phyloP scores from a whole-genome alignment of 2,888 invertebrate genomes.

The Periphyllus acericola region DNA sequence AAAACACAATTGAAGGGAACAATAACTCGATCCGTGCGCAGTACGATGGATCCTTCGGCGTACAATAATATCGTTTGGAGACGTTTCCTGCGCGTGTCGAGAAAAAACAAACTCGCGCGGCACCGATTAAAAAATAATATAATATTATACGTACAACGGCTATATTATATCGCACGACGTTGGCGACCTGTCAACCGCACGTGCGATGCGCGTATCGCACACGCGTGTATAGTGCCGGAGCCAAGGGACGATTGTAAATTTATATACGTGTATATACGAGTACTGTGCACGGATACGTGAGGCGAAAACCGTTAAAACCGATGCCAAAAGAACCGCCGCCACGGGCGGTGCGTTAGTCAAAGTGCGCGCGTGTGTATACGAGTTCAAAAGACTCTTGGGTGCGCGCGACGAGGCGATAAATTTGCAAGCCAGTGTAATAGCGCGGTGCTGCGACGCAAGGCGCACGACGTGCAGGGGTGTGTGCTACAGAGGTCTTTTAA shows the following conservation, averaged over 20 bases:
- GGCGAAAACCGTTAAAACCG: not conserved
- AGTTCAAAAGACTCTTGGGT: constrained; percentile 20
- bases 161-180: not conserved
- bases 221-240: not conserved
- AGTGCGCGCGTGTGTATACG: not conserved
- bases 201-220: not conserved
- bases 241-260: not conserved
- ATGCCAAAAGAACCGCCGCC: constrained; percentile 18
- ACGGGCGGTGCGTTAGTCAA: constrained; percentile 28
- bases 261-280: too few relatives aligned
- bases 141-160: too few relatives aligned
- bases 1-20: too few relatives aligned
- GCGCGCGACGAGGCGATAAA: constrained; percentile 51
- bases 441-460: not conserved
- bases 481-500: constrained; percentile 50
- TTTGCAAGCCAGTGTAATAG: constrained; percentile 26
- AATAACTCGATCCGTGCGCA: too few relatives aligned
- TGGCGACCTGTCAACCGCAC: constrained; percentile 12
- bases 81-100: too few relatives aligned
- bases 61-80: too few relatives aligned
- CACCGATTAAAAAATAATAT: too few relatives aligned
- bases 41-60: too few relatives aligned
- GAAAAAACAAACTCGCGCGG: too few relatives aligned
- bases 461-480: constrained; percentile 11
- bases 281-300: not conserved